Percentiles rank a stretch among this genome's conserved stretches.
Evolutionary conservation across 1,140 invertebrate genomes (phyloP).

Genomic region (Drosophila funebris): DNA sequence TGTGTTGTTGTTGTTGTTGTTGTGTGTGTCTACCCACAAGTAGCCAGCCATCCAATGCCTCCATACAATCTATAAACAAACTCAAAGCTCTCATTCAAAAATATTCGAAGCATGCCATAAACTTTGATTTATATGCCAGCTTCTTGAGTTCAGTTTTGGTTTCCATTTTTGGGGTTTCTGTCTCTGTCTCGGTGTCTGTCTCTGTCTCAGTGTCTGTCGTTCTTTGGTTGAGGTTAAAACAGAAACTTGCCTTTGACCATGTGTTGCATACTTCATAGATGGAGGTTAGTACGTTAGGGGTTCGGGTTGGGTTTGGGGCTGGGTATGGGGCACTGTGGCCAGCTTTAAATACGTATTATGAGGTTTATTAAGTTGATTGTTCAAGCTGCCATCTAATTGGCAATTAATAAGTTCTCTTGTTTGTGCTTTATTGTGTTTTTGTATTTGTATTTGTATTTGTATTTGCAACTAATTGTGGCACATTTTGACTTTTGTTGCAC

Average conservation of each 20-base stretch:
- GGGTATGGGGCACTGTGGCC: no score
- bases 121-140: slow-evolving; percentile 57
- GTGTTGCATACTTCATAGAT: slow-evolving; percentile 35
- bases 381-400: slow-evolving; percentile 22
- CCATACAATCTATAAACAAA: not conserved
- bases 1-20: not conserved
- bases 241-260: slow-evolving; percentile 4
- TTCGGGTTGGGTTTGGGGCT: no score
- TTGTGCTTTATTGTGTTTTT: not conserved
- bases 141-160: slow-evolving; percentile 2
- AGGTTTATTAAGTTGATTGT: slow-evolving; percentile 36
- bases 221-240: not conserved
- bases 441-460: not conserved
- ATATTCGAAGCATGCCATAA: slow-evolving; percentile 44
- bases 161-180: slow-evolving; percentile 13
- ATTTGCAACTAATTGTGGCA: slow-evolving; percentile 17
- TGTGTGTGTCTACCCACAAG: slow-evolving; percentile 36
- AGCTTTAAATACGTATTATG: slow-evolving; percentile 25
- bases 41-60: not conserved
- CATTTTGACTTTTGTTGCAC: not conserved
- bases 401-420: slow-evolving; percentile 12
- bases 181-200: no score
- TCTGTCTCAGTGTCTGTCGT: no score
- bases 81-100: slow-evolving; percentile 46
- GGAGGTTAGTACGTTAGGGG: no score